Evolutionary conservation across 2,888 invertebrate species (phyloP).

Genomic region (Hypomecis atomaria): DNA sequence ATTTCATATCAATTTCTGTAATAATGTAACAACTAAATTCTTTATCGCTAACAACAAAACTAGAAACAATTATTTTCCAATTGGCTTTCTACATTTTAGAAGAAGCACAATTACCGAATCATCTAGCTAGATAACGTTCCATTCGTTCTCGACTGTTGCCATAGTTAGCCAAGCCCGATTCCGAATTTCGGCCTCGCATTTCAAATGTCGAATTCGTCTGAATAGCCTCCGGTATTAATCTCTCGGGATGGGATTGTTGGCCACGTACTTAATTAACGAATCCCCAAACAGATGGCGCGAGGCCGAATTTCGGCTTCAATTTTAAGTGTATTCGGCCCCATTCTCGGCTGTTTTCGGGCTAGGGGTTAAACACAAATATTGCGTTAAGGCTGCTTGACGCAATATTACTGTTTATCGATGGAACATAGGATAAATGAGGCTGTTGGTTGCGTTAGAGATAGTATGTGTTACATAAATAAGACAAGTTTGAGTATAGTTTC

Average conservation of each 20-base stretch:
- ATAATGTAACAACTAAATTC: no score
- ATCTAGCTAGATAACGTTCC: not conserved
- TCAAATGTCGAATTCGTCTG: constrained; percentile 38
- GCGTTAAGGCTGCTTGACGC: constrained; percentile 1
- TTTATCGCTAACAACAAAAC: no score
- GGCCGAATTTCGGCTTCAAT: constrained; percentile 26
- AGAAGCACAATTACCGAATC: not conserved
- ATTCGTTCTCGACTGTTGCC: not conserved
- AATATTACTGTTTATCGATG: constrained; percentile 15
- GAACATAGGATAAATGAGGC: constrained; percentile 6
- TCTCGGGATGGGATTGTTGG: constrained; percentile 44
- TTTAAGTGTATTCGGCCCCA: constrained; percentile 15
- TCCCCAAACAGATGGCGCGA: constrained; percentile 41
- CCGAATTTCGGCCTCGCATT: constrained; percentile 21
- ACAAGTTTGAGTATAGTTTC: no score
- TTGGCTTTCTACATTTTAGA: no score
- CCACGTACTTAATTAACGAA: constrained; percentile 57
- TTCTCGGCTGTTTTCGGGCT: constrained; percentile 11
- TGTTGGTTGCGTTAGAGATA: not conserved
- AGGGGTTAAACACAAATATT: constrained; percentile 3
- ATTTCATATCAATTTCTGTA: no score
- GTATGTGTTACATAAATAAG: no score
- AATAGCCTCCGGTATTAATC: constrained; percentile 39
- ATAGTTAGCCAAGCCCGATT: not conserved
- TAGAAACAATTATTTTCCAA: no score